Base-by-base conservation (phyloP, 1,140 invertebrate species). In the Hypothenemus hampei region DNA sequence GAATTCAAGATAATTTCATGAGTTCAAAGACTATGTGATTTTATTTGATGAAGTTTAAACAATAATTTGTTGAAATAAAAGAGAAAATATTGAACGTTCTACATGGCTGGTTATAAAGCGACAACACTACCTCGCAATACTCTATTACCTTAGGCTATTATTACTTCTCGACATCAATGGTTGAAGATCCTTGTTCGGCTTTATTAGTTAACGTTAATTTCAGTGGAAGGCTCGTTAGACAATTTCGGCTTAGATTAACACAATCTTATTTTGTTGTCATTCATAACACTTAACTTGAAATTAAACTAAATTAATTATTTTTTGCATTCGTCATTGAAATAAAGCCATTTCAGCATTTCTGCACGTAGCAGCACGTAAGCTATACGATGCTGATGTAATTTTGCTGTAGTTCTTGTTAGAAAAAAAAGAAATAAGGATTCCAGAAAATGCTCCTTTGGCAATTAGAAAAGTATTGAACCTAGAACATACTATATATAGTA, bases 181-280 rank as follows among this genome's bases (percentile, higher is more conserved):
- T 13, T 35, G 45, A 48, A 48, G 29, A 48, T 16, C 45, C 45
- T 48, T 48, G 45, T 48, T 48, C 45, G 19, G 18, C 29, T 33
- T 49, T 49, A 49, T 49, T 49, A 39, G 47, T 49, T 49, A 36
- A 47, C 45, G 45, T 33, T 47, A 36, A 47, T 47, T 47, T 36
- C 29, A 47, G 18, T 22, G 29, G 33, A 47, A 35, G 36, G 29
- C 16, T 47, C 31, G 21, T 39, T 37, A 49, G 47, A 49, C 47
- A 49, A 49, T 49, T 49, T 31, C 21, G 47, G 20, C 15, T 22
- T 49, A 49, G 39, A 49, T 49, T 49, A 49, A 39, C 47, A 33
- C 36, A 49, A 26, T 18, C 21, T 39, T 23, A 39, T 49, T n/a
- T 24, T 39, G 26, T 39, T 49, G 47, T 23, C 35, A 39, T 11